These are phyloP conservation scores for Polyergus mexicanus DNA, from an alignment of 1,140 invertebrate genomes.

Conservation along the genomic window DNA sequence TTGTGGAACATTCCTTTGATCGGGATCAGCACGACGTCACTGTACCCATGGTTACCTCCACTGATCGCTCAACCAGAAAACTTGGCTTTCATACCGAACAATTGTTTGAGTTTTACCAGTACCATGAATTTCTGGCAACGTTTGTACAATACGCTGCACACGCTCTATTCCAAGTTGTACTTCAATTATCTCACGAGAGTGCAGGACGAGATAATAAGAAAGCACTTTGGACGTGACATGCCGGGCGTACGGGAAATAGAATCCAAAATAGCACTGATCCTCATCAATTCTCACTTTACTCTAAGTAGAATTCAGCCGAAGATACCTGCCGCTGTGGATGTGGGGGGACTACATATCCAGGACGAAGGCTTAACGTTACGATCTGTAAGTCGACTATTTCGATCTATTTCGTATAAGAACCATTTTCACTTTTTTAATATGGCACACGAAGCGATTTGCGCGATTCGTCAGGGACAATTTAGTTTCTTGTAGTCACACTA, in stretches of 20 bases:
- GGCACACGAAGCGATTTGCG: background rate
- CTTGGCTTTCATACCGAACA: conserved; percentile 88
- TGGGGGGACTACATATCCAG: conserved; percentile 88
- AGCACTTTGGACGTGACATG: conserved; percentile 83
- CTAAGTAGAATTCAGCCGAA: conserved; percentile 85
- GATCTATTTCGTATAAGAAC: background rate
- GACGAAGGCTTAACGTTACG: conserved; percentile 73
- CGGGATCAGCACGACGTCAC: conserved; percentile 87
- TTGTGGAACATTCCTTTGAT: conserved; percentile 88
- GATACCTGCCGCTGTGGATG: conserved; percentile 86
- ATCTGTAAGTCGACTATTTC: conserved; percentile 61
- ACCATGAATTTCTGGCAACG: conserved; percentile 88
- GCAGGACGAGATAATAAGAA: conserved; percentile 78
- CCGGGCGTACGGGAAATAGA: conserved; percentile 83
- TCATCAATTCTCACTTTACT: conserved; percentile 88
- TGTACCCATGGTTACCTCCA: conserved; percentile 89
- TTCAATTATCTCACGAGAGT: conserved; percentile 70
- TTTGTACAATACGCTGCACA: conserved; percentile 85
- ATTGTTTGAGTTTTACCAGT: conserved; percentile 86
- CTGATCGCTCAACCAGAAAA: conserved; percentile 89
- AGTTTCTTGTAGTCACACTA: no score
- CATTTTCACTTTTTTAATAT: conserved; percentile 20
- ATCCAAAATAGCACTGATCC: conserved; percentile 85
- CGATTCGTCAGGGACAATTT: background rate
- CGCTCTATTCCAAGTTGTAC: conserved; percentile 51